These are phyloP conservation scores for Dolichotis patagonum DNA, from an alignment of 2,113 vertebrate species.

Conservation along the genomic window DNA sequence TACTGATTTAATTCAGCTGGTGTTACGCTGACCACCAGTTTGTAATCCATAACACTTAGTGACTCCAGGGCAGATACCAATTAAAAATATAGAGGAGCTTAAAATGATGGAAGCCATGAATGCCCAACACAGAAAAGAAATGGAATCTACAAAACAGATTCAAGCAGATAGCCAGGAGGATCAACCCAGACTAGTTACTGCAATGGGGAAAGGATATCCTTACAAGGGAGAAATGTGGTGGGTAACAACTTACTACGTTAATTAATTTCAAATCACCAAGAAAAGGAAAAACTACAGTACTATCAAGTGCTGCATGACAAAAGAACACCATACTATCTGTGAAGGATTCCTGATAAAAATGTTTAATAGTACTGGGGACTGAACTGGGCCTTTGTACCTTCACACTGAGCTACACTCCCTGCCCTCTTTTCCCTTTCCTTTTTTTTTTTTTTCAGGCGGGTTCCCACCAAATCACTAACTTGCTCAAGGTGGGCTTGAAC, in stretches of 20 bases:
- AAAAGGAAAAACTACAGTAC: background rate
- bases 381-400: background rate
- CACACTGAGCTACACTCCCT: background rate
- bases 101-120: background rate
- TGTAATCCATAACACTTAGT: background rate
- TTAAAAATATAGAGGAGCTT: background rate
- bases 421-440: background rate
- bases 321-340: background rate
- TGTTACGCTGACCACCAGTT: no score
- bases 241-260: background rate
- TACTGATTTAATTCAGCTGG: no score
- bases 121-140: background rate
- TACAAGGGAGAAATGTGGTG: background rate
- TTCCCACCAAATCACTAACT: background rate
- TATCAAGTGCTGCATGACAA: background rate
- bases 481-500: background rate
- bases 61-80: background rate
- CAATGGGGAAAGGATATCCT: background rate
- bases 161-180: background rate
- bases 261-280: slow-evolving; percentile 8
- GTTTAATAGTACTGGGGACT: background rate
- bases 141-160: background rate
- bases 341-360: slow-evolving; percentile 30
- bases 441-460: background rate
- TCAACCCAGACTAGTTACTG: background rate